Conservation (phyloP, 1,140 invertebrate genomes). For the Palaemon carinicauda region DNA sequence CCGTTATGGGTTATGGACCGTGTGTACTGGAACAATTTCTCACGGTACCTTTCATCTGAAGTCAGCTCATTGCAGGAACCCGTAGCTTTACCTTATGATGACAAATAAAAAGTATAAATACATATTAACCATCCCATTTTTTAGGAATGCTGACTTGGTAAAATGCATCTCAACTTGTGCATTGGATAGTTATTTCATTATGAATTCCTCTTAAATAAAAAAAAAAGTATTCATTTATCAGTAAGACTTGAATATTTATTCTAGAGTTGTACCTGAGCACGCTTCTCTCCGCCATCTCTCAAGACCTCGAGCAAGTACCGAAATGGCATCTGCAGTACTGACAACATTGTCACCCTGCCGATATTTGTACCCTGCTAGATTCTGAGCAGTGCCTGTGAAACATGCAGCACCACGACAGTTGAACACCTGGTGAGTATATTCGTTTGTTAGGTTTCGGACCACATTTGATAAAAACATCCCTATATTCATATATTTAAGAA, state of each 20-base stretch:
- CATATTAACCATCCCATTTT: not conserved
- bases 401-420: slow-evolving; percentile 62
- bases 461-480: not conserved
- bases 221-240: too few species aligned
- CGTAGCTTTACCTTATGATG: not conserved
- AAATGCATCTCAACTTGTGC: not conserved
- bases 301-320: slow-evolving; percentile 62
- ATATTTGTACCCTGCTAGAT: slow-evolving; percentile 6
- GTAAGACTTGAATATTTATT: too few species aligned
- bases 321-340: slow-evolving; percentile 65
- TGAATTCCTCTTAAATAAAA: too few species aligned
- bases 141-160: not conserved
- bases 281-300: slow-evolving; percentile 62
- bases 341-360: slow-evolving; percentile 60
- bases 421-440: slow-evolving; percentile 50
- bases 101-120: not conserved
- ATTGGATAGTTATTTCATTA: too few species aligned
- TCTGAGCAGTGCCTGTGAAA: slow-evolving; percentile 60
- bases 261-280: slow-evolving; percentile 59
- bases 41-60: slow-evolving; percentile 9
- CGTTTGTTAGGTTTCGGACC: not conserved
- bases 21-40: slow-evolving; percentile 37
- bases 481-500: not conserved
- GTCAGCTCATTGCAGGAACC: slow-evolving; percentile 15
- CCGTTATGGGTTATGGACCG: not conserved